A percentile compares a stretch with the other conserved stretches of the same genome.
These are phyloP conservation scores for Mimachlamys varia DNA, from an alignment of 2,888 invertebrate species.

Conservation along the genomic window DNA sequence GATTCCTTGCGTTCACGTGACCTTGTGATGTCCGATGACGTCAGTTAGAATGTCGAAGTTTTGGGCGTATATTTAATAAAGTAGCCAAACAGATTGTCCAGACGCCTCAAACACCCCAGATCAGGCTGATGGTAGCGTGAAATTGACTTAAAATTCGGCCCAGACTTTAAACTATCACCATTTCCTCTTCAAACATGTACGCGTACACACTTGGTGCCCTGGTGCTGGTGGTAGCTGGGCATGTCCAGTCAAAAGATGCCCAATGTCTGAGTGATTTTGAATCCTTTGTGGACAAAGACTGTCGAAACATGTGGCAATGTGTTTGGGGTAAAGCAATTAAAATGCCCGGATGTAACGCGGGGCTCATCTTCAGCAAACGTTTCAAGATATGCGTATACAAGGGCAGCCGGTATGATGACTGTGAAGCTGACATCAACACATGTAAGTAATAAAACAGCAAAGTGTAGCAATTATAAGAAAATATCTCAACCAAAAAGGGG, in stretches of 20 bases:
- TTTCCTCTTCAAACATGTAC: neutral
- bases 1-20: neutral
- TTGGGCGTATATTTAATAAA: slow-evolving; percentile 28
- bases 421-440: slow-evolving; percentile 35
- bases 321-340: slow-evolving; percentile 44
- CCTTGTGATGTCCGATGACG: neutral
- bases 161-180: neutral
- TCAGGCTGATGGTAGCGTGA: neutral
- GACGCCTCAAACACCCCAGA: neutral
- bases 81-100: neutral
- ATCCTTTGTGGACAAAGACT: neutral
- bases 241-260: neutral
- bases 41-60: neutral
- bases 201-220: neutral
- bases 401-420: slow-evolving; percentile 58
- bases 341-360: slow-evolving; percentile 58
- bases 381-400: slow-evolving; percentile 58
- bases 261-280: neutral
- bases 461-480: too few relatives aligned
- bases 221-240: neutral
- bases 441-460: neutral
- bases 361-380: slow-evolving; percentile 54
- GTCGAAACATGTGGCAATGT: neutral
- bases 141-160: neutral
- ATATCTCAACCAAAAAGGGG: too few relatives aligned